Conservation (phyloP, 2,888 invertebrate species). For the Lordiphosa fenestrarum region DNA sequence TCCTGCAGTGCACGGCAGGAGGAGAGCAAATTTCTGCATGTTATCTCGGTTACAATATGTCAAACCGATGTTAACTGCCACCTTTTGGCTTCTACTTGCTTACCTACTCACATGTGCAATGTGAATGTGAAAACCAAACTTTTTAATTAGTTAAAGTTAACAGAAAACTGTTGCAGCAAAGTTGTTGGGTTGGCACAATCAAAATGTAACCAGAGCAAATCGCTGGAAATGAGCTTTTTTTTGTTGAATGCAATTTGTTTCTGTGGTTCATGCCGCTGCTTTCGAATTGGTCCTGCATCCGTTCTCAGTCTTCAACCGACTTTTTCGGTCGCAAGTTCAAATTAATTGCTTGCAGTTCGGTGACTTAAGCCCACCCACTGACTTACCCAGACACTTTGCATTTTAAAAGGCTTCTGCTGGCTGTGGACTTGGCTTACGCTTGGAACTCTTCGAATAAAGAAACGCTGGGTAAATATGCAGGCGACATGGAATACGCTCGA, state of each 20-base stretch:
- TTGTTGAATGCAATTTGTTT: slow-evolving; percentile 1
- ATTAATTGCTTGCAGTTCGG: slow-evolving; percentile 63
- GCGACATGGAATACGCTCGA: slow-evolving; percentile 33
- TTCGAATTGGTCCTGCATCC: slow-evolving; percentile 1
- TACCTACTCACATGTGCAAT: not conserved
- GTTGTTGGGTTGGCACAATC: slow-evolving; percentile 3
- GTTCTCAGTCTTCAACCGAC: too few species aligned
- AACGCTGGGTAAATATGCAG: slow-evolving; percentile 30
- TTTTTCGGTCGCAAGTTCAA: slow-evolving; percentile 39
- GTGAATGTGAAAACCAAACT: slow-evolving; percentile 11
- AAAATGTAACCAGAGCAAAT: not conserved
- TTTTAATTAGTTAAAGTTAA: slow-evolving; percentile 34
- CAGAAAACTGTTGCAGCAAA: slow-evolving; percentile 4
- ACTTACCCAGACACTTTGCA: slow-evolving; percentile 47
- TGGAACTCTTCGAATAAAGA: slow-evolving; percentile 1
- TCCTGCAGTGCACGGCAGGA: slow-evolving; percentile 43
- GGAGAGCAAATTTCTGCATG: slow-evolving; percentile 27
- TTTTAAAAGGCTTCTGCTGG: slow-evolving; percentile 32
- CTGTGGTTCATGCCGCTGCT: not conserved
- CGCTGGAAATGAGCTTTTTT: slow-evolving; percentile 9
- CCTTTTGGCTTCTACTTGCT: not conserved
- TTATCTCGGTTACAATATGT: slow-evolving; percentile 6
- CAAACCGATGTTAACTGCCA: not conserved
- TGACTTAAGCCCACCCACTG: slow-evolving; percentile 19
- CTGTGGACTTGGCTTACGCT: not conserved